Percentiles rank a stretch among this genome's conserved stretches.
These are phyloP conservation scores for Sipha maydis DNA, from an alignment of 2,888 invertebrate genomes.

Conservation along the genomic window DNA sequence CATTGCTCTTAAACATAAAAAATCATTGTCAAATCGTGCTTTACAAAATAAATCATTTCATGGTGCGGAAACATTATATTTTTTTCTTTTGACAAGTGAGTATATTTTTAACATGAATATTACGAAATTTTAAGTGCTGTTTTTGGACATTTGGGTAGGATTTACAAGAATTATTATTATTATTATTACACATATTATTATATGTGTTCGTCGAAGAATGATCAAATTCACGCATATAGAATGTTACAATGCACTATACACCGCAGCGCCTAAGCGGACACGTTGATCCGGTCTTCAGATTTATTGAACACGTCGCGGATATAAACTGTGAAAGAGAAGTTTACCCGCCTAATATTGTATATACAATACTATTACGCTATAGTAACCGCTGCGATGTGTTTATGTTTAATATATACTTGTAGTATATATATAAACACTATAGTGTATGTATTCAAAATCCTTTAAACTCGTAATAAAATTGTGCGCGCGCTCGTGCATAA, in stretches of 20 bases:
- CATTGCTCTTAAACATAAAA: background rate
- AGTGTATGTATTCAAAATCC: background rate
- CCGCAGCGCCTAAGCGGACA: background rate
- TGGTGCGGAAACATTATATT: background rate
- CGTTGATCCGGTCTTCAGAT: background rate
- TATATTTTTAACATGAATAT: background rate
- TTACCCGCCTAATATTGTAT: background rate
- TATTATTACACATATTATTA: background rate
- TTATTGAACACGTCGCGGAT: background rate
- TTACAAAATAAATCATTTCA: background rate
- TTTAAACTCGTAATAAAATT: background rate
- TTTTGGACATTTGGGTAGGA: background rate
- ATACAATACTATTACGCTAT: background rate
- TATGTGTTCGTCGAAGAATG: background rate
- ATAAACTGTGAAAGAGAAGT: background rate
- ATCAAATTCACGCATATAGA: background rate
- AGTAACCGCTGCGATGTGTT: too few species aligned
- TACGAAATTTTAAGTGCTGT: background rate
- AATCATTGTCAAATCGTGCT: conserved; percentile 4
- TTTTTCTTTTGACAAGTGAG: background rate
- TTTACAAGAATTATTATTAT: background rate
- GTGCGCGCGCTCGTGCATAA: background rate
- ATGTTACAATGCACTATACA: background rate
- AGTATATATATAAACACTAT: background rate
- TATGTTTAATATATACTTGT: background rate